Base-by-base conservation (phyloP, 2,797 vertebrate genomes). In the Cuculus canorus region DNA sequence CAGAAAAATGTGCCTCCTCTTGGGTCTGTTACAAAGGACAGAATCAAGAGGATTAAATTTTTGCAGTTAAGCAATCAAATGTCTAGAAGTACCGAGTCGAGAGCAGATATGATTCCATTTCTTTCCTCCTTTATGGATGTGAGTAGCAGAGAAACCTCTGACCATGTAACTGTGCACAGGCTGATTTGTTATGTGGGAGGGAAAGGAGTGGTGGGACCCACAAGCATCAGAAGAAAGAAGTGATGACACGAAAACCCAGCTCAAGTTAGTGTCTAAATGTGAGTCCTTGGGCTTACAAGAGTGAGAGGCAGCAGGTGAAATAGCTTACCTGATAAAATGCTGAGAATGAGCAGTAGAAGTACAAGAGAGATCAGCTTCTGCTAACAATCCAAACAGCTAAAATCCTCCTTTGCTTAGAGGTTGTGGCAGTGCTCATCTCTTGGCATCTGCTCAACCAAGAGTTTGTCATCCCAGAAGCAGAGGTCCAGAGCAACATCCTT, bases 391-490 rank as follows among this genome's bases (percentile, higher is more conserved):
- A 50, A 64, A 75, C 4, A 77, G 19, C 3, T 43, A 16, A 93
- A 80, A 60, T 64, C 5, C 5, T 81, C 22, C 15, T 69, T 50
- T 56, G 13, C 16, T 45, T 77, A 11, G 41, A 54, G 43, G 11
- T 37, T 0, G 0, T 35, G 8, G 28, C 15, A 25, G 33, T 78
- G n/a, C 23, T 79, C 6, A 25, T 0, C 1, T 54, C 47, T 35
- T 66, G 35, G 8, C 9, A 72, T 33, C 21, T 79, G 22, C 15
- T 73, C 11, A 35, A 9, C 21, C 5, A 56, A 28, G 13, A 2
- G 2, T 53, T 80, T 60, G 12, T 61, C 13, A n/a, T 61, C 5
- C 5, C 13, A 43, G 43, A 47, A 39, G 28, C 33, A 50, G 12
- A 64, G 23, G 27, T 9, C 3, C 35, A 59, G 25, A 64, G 5